Evolutionary conservation across 2,797 vertebrate genomes (phyloP), one percentile per base, ranked within the genome.

Genomic region (Notolepis coatsorum): DNA sequence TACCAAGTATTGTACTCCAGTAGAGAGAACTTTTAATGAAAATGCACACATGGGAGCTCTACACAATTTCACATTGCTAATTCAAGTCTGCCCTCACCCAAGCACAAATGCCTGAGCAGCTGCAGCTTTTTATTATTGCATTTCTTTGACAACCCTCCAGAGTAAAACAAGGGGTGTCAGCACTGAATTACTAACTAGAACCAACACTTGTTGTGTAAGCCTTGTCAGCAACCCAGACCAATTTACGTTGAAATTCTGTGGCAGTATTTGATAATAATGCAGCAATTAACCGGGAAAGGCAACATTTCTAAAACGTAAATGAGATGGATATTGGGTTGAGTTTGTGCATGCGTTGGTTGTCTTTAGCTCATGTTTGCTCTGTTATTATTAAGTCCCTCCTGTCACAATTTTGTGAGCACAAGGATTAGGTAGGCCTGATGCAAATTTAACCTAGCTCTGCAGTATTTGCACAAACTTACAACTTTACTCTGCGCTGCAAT

Each of bases 1-100:
- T 62, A 56, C 7, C 37, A 63, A 20, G 51, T 54, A 47, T 50
- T 71, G 13, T 48, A 53, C 66, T 63, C 33, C 12, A 12, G 46
- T 30, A 71, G 37, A 42, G 41, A 75, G 82, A 74, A 84, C 48
- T 63, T 89, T 86, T 74, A 80, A 89, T 85, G 61, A 80, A 82
- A 77, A 28, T 37, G 71, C 59, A 61, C 78, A 77, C 58, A 6
- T 31, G 73, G 74, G 76, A 66, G 38, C 10, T 48, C n/a, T 10
- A 38, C 56, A 31, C 43, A 57, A 54, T 79, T 66, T 43, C 33
- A 52, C 31, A 46, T 72, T 60, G 10, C 3, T 18, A 15, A 33
- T 33, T 43, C 31, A 27, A 57, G 59, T 51, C 30, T 77, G 55
- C 27, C 57, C 24, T 24, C 64, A 17, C 33, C 38, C 35, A 65